These are phyloP conservation scores for Petrolisthes cinctipes DNA, from an alignment of 2,888 invertebrate genomes.

Conservation along the genomic window DNA sequence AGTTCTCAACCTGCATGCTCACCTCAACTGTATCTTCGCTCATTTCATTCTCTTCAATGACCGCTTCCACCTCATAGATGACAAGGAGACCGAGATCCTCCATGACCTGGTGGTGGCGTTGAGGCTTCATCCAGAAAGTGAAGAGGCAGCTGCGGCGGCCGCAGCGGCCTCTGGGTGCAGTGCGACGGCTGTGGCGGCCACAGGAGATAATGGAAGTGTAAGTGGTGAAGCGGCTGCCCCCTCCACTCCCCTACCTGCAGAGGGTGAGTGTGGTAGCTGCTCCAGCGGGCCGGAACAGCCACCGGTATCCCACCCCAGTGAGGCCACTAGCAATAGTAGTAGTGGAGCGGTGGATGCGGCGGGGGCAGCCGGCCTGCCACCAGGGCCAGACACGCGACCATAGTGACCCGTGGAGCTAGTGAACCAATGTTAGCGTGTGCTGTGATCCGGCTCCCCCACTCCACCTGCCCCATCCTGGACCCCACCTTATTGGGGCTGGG, in stretches of 20 bases:
- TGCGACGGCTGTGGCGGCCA: background rate
- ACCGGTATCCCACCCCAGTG: constrained; percentile 21
- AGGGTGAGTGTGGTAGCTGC: constrained; percentile 4
- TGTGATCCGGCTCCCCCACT: constrained; percentile 40
- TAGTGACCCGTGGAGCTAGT: constrained; percentile 59
- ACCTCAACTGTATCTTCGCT: constrained; percentile 96
- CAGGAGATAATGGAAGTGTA: background rate
- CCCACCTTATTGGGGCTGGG: constrained; percentile 46
- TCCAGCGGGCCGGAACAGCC: background rate
- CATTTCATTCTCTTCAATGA: constrained; percentile 89
- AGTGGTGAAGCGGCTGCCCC: constrained; percentile 21
- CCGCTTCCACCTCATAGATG: constrained; percentile 92
- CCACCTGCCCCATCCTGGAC: constrained; percentile 35
- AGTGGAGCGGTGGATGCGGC: constrained; percentile 36
- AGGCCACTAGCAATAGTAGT: constrained; percentile 38
- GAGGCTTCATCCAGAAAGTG: constrained; percentile 68
- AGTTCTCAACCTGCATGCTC: constrained; percentile 92
- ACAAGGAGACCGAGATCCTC: constrained; percentile 95
- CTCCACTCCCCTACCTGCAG: background rate
- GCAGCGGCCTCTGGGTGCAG: background rate
- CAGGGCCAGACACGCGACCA: constrained; percentile 62
- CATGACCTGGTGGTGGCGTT: constrained; percentile 91
- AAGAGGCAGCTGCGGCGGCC: constrained; percentile 24
- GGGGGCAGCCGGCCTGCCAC: constrained; percentile 44
- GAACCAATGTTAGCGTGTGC: constrained; percentile 58